Conservation (phyloP, 1,140 invertebrate species). For the Dendrolimus kikuchii region DNA sequence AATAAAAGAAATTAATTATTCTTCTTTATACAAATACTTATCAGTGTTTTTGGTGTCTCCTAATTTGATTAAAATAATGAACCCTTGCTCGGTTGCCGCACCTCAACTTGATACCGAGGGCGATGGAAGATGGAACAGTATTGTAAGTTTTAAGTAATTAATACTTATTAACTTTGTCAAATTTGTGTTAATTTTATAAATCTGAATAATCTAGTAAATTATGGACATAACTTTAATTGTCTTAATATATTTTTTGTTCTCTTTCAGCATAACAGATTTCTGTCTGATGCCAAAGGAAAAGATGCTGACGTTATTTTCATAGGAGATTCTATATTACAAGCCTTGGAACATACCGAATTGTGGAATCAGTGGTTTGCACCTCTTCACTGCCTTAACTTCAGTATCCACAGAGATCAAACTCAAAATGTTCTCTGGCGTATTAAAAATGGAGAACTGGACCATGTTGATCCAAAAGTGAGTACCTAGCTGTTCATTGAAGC, state of each 20-base stretch:
- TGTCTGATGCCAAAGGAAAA: slow-evolving; percentile 85
- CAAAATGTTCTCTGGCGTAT: slow-evolving; percentile 93
- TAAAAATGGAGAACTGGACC: slow-evolving; percentile 89
- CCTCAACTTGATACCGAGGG: slow-evolving; percentile 76
- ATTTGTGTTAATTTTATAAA: too few species aligned
- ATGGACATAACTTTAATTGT: background rate
- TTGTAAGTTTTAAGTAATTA: slow-evolving; percentile 62
- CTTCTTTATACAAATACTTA: too few species aligned
- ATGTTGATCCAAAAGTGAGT: slow-evolving; percentile 87
- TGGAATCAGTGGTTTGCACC: slow-evolving; percentile 91
- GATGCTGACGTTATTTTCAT: slow-evolving; percentile 94
- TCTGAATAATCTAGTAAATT: background rate
- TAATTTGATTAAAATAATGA: slow-evolving; percentile 45
- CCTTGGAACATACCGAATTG: slow-evolving; percentile 83
- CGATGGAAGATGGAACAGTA: slow-evolving; percentile 79
- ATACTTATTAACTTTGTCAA: too few species aligned
- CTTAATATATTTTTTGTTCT: slow-evolving; percentile 5
- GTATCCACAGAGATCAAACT: slow-evolving; percentile 89
- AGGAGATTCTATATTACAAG: slow-evolving; percentile 88
- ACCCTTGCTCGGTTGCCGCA: slow-evolving; percentile 75
- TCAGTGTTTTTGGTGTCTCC: too few species aligned
- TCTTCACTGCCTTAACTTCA: slow-evolving; percentile 91
- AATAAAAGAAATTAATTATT: too few species aligned
- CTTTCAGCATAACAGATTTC: slow-evolving; percentile 86
- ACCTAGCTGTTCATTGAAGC: slow-evolving; percentile 6